phyloP scores from a whole-genome alignment of 2,888 invertebrate genomes.

The Dryadula phaetusa region DNA sequence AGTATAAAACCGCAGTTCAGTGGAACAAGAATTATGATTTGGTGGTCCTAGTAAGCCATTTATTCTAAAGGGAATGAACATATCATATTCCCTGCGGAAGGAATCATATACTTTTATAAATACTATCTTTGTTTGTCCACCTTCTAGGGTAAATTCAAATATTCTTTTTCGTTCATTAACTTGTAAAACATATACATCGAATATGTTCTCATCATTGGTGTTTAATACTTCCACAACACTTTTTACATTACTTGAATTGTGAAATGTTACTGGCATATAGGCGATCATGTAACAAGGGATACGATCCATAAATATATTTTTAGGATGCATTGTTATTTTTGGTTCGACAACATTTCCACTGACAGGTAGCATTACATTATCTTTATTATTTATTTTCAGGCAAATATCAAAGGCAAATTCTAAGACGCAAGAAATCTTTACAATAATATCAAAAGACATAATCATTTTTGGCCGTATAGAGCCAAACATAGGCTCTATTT shows the following conservation, averaged over 20 bases:
- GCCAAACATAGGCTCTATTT: conserved; percentile 80
- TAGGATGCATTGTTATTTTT: conserved; percentile 75
- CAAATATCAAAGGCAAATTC: conserved; percentile 70
- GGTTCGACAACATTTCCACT: conserved; percentile 81
- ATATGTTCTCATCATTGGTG: conserved; percentile 68
- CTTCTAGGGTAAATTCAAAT: conserved; percentile 62
- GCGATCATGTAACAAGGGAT: conserved; percentile 72
- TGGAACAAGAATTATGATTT: conserved; percentile 57
- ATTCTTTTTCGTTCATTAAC: conserved; percentile 70
- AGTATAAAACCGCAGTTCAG: conserved; percentile 67
- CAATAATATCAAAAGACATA: conserved; percentile 72
- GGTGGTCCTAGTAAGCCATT: conserved; percentile 85
- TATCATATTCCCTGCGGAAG: conserved; percentile 79
- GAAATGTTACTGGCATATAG: conserved; percentile 70
- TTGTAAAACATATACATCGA: conserved; percentile 64
- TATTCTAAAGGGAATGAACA: conserved; percentile 84
- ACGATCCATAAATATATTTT: conserved; percentile 76
- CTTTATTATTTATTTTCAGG: conserved; percentile 75
- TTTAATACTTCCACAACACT: conserved; percentile 63
- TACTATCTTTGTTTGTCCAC: conserved; percentile 67
- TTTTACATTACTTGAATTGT: conserved; percentile 64
- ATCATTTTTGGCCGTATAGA: conserved; percentile 78
- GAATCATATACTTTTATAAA: conserved; percentile 69
- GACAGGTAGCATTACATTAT: conserved; percentile 70
- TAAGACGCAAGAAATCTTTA: conserved; percentile 72